Conservation (phyloP, 2,797 vertebrate species). For the Sebastolobus altivelis region DNA sequence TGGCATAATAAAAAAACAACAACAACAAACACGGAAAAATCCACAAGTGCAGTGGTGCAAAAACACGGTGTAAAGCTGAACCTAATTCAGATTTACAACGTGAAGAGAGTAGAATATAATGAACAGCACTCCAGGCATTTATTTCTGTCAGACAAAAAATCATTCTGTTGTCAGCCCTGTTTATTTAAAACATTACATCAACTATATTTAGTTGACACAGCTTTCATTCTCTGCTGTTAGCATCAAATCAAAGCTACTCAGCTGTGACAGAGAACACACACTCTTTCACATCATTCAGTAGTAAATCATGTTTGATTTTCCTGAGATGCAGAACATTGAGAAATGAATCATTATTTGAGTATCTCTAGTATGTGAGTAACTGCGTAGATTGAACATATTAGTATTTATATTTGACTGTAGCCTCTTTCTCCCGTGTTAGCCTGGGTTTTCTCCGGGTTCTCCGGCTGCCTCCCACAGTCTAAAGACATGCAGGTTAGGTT, state of each 20-base stretch:
- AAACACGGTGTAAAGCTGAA: not conserved
- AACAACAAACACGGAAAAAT: not conserved
- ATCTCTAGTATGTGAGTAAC: not conserved
- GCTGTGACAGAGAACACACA: not conserved
- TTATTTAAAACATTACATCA: conserved; percentile 18
- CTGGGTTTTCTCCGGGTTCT: too few species aligned
- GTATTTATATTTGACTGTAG: not conserved
- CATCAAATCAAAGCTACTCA: not conserved
- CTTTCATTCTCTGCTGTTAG: conserved; percentile 1
- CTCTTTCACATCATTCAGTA: not conserved
- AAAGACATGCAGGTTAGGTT: too few species aligned
- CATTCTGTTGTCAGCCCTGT: not conserved
- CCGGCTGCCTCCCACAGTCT: too few species aligned
- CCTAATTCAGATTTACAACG: not conserved
- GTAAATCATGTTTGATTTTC: not conserved
- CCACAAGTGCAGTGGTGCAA: not conserved
- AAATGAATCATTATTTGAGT: not conserved
- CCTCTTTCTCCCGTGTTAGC: not conserved
- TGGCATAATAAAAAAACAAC: not conserved
- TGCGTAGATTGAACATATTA: not conserved
- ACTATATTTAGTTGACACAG: not conserved
- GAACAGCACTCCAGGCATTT: not conserved
- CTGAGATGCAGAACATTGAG: not conserved
- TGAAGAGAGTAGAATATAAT: not conserved
- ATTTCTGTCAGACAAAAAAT: not conserved